Percentiles rank a stretch among this genome's conserved stretches.
Evolutionary conservation across 2,888 invertebrate species (phyloP).

Genomic region (Apamea monoglypha): DNA sequence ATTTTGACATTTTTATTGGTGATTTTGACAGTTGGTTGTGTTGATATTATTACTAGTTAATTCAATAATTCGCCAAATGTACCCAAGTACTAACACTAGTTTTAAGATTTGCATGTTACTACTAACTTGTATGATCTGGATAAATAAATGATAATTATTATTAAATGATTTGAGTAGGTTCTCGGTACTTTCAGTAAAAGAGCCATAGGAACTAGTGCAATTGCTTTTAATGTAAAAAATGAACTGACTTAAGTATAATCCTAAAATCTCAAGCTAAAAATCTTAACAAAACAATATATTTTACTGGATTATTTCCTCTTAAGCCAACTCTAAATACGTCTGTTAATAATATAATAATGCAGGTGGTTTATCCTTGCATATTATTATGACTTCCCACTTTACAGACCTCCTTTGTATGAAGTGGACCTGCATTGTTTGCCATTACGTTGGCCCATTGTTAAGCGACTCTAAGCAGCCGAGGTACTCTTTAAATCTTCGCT

Average conservation of each 20-base stretch:
- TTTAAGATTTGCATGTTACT: too few relatives aligned
- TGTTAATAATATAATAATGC: slow-evolving; percentile 56
- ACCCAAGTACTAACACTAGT: too few relatives aligned
- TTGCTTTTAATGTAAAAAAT: background rate
- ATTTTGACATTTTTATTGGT: too few relatives aligned
- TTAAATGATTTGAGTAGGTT: background rate
- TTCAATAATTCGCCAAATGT: too few relatives aligned
- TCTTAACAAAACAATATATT: background rate
- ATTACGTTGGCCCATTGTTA: slow-evolving; percentile 83
- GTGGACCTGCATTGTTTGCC: slow-evolving; percentile 79
- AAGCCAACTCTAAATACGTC: slow-evolving; percentile 32
- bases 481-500: slow-evolving; percentile 86
- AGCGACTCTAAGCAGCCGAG: slow-evolving; percentile 81
- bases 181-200: background rate
- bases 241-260: background rate
- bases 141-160: too few relatives aligned
- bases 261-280: background rate
- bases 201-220: background rate
- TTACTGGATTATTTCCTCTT: slow-evolving; percentile 1
- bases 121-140: too few relatives aligned
- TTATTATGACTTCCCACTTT: slow-evolving; percentile 70
- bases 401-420: slow-evolving; percentile 72
- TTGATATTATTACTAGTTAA: too few relatives aligned
- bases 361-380: slow-evolving; percentile 64
- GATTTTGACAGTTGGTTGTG: too few relatives aligned